Conservation (phyloP, 1,140 invertebrate genomes). For the Philopotamus ludificatus region DNA sequence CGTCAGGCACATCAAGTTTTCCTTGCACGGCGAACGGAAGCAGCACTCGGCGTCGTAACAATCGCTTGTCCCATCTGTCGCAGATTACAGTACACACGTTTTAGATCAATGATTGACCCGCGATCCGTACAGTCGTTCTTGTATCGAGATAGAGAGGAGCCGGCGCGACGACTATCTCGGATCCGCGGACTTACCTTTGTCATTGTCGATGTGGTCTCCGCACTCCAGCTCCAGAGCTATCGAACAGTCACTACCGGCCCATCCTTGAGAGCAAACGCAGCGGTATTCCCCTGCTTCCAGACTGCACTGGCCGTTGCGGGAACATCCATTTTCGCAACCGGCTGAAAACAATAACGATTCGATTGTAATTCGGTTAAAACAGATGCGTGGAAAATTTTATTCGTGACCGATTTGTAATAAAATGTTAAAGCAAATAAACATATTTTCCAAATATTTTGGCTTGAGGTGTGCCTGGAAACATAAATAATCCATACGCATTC, state of each 20-base stretch:
- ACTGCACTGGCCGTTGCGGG: slow-evolving; percentile 84
- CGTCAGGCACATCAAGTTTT: slow-evolving; percentile 90
- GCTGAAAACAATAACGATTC: slow-evolving; percentile 65
- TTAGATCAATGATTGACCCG: neutral
- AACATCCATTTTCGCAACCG: slow-evolving; percentile 92
- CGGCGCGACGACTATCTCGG: neutral
- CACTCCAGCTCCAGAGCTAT: slow-evolving; percentile 90
- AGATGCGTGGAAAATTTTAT: too few species aligned
- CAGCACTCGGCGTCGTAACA: slow-evolving; percentile 98
- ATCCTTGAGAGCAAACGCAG: slow-evolving; percentile 87
- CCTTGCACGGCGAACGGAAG: slow-evolving; percentile 75
- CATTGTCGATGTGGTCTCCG: slow-evolving; percentile 93
- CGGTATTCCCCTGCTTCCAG: slow-evolving; percentile 82
- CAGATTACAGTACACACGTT: neutral
- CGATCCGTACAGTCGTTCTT: neutral
- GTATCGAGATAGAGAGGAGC: too few species aligned
- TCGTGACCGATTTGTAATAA: too few species aligned
- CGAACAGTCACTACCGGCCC: slow-evolving; percentile 90
- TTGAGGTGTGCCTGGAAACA: too few species aligned
- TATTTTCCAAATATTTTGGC: too few species aligned
- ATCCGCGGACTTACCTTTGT: slow-evolving; percentile 73
- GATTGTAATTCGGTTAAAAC: too few species aligned
- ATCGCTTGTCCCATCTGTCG: slow-evolving; percentile 92
- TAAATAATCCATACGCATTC: too few species aligned
- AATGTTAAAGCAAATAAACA: too few species aligned